These are phyloP conservation scores for Podocnemis expansa DNA, from an alignment of 2,113 vertebrate species.

Conservation along the genomic window DNA sequence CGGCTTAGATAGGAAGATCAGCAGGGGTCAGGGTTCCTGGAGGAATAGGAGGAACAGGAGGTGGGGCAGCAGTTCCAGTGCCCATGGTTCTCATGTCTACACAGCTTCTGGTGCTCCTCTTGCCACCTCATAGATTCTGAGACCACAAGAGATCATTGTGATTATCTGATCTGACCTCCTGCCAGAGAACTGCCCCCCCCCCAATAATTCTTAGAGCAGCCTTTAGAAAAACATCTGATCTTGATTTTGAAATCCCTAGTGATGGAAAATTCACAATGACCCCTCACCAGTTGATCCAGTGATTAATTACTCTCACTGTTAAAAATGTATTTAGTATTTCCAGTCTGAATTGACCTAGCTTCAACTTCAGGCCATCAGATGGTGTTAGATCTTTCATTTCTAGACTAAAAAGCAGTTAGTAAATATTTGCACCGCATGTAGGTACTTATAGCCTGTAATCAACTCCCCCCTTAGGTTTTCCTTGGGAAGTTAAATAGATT, in stretches of 20 bases:
- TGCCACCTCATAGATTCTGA: neutral
- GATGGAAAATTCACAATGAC: neutral
- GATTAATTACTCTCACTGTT: neutral
- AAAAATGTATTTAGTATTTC: neutral
- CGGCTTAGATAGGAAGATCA: too few relatives aligned
- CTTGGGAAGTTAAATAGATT: neutral
- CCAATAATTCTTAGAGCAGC: neutral
- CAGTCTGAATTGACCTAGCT: neutral
- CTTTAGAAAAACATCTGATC: neutral
- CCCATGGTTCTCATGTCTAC: too few relatives aligned
- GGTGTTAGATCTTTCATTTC: neutral
- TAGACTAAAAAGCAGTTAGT: neutral
- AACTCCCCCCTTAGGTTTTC: neutral
- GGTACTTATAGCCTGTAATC: neutral
- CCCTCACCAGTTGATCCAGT: neutral
- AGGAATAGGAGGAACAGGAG: too few relatives aligned
- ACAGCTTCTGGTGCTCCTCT: too few relatives aligned
- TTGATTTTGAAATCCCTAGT: neutral
- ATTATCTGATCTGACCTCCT: neutral
- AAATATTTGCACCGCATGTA: neutral
- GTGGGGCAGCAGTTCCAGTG: too few relatives aligned
- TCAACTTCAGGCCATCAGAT: neutral
- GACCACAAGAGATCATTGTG: neutral
- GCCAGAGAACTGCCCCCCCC: neutral
- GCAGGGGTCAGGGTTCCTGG: too few relatives aligned